Conservation (phyloP, 2,888 invertebrate genomes). For the Trissonchulus sp. region DNA sequence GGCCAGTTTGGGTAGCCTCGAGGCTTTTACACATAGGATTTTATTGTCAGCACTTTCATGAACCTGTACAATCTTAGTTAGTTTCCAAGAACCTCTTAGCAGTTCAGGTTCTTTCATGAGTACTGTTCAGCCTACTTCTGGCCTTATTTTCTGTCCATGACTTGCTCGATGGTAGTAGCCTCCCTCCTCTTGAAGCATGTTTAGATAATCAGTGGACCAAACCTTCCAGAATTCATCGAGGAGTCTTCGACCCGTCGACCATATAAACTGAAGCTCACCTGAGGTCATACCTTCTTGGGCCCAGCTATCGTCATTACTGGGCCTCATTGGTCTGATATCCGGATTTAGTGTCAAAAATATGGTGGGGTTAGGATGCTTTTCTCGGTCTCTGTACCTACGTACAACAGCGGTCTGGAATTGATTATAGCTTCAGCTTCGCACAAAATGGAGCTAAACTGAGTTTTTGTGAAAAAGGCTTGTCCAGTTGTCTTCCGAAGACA, state of each 20-base stretch:
- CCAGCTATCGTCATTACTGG: not conserved
- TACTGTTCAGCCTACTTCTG: not conserved
- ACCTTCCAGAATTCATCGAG: constrained; percentile 14
- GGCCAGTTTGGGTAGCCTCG: no score
- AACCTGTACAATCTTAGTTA: not conserved
- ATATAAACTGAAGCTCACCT: not conserved
- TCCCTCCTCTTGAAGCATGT: not conserved
- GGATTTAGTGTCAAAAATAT: no score
- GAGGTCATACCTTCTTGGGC: not conserved
- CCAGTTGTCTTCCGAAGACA: constrained; percentile 21
- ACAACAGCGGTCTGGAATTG: constrained; percentile 26
- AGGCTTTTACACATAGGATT: not conserved
- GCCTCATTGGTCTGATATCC: no score
- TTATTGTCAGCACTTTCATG: not conserved
- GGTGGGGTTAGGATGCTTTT: no score
- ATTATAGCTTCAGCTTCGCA: constrained; percentile 31
- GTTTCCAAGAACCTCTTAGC: constrained; percentile 2
- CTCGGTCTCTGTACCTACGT: no score
- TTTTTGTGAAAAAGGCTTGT: not conserved
- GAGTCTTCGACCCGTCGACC: not conserved
- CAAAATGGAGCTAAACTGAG: constrained; percentile 24
- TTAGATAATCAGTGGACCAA: constrained; percentile 17
- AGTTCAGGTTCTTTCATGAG: constrained; percentile 3
- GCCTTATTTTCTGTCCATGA: no score
- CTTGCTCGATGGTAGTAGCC: not conserved